phyloP scores from a whole-genome alignment of 2,888 invertebrate species.

The Parnassius glacialis region DNA sequence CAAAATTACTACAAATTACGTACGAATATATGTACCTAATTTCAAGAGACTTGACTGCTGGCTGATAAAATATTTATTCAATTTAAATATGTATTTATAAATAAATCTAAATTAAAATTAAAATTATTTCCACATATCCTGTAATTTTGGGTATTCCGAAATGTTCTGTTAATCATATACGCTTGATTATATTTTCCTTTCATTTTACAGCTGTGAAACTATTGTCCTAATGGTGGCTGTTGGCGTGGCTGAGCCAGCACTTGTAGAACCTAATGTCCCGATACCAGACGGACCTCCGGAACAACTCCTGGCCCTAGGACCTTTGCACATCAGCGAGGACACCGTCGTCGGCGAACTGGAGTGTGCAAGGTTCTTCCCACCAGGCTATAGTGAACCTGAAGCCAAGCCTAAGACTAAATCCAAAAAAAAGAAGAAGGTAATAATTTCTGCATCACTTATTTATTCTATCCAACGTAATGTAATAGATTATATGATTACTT shows the following conservation, averaged over 20 bases:
- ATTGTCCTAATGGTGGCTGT: conserved; percentile 85
- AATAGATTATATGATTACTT: too few species aligned
- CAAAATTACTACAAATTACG: too few species aligned
- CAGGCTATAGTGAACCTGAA: conserved; percentile 80
- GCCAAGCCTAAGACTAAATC: conserved; percentile 64
- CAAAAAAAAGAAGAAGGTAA: conserved; percentile 80
- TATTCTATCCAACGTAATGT: too few species aligned
- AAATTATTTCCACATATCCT: too few species aligned
- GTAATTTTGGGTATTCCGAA: too few species aligned
- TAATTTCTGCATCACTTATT: background rate
- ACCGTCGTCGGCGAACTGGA: conserved; percentile 83
- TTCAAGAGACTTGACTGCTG: too few species aligned
- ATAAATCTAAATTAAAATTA: too few species aligned
- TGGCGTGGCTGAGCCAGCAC: conserved; percentile 82
- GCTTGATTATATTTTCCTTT: background rate
- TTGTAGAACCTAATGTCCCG: conserved; percentile 82
- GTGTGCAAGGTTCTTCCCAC: conserved; percentile 85
- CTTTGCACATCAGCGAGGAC: conserved; percentile 85
- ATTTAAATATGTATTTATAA: too few species aligned
- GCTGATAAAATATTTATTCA: too few species aligned
- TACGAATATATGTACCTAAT: too few species aligned
- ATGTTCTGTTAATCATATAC: too few species aligned
- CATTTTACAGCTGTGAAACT: conserved; percentile 81
- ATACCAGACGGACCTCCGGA: conserved; percentile 84
- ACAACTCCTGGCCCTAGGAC: conserved; percentile 83